phyloP scores from a whole-genome alignment of 2,797 vertebrate genomes.

The Monodelphis domestica region DNA sequence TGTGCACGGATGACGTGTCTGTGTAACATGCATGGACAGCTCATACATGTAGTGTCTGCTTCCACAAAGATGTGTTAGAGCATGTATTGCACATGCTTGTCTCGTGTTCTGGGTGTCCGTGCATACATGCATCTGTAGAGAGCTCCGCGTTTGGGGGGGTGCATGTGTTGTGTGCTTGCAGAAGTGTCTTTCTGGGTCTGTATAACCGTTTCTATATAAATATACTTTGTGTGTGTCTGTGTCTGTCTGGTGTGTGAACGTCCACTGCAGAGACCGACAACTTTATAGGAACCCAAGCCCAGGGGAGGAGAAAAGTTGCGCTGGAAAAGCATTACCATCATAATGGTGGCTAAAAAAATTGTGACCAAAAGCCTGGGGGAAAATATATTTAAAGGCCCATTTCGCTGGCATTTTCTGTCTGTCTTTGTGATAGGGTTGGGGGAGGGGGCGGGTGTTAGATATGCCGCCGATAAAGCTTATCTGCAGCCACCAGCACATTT shows the following conservation, averaged over 20 bases:
- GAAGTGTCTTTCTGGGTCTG: not conserved
- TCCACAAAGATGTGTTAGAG: not conserved
- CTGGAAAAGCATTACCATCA: constrained; percentile 89
- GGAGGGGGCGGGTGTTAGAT: constrained; percentile 87
- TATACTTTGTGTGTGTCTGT: not conserved
- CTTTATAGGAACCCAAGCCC: constrained; percentile 14
- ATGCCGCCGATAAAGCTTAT: constrained; percentile 92
- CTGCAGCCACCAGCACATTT: constrained; percentile 89
- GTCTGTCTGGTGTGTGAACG: not conserved
- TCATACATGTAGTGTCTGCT: not conserved
- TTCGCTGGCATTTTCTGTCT: constrained; percentile 86
- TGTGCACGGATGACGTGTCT: not conserved
- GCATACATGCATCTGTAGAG: not conserved
- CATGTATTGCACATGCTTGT: not conserved
- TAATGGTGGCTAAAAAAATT: constrained; percentile 83
- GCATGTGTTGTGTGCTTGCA: not conserved
- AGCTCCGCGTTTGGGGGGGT: not conserved
- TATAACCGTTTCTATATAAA: not conserved
- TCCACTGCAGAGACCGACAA: not conserved
- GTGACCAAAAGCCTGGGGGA: constrained; percentile 73
- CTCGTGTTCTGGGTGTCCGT: not conserved
- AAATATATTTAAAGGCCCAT: constrained; percentile 73
- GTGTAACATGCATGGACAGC: not conserved
- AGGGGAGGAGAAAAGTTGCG: constrained; percentile 71
- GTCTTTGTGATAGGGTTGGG: constrained; percentile 89